phyloP scores from a whole-genome alignment of 2,113 vertebrate genomes.

The Crocuta crocuta region DNA sequence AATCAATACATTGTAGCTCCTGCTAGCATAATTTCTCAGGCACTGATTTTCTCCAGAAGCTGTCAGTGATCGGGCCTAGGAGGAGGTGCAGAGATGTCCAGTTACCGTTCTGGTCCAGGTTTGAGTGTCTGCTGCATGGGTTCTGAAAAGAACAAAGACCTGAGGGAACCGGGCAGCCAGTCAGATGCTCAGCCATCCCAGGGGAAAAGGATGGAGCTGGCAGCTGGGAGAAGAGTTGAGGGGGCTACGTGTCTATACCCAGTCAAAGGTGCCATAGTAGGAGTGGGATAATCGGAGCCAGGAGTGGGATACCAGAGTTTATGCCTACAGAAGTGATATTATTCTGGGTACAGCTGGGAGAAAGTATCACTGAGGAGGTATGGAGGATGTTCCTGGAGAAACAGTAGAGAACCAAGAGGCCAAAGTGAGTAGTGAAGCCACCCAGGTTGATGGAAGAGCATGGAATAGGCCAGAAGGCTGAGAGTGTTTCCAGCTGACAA shows the following conservation, averaged over 20 bases:
- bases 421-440: background rate
- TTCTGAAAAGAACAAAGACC: background rate
- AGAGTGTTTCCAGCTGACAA: background rate
- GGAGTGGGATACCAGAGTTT: background rate
- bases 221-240: background rate
- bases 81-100: constrained; percentile 10
- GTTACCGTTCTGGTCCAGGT: background rate
- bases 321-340: background rate
- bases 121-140: background rate
- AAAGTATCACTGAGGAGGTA: background rate
- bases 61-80: background rate
- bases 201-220: background rate
- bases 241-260: background rate
- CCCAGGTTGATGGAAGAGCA: background rate
- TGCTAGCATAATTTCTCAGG: constrained; percentile 32
- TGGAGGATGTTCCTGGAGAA: background rate
- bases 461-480: background rate
- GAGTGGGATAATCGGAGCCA: background rate
- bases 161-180: background rate
- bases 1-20: background rate
- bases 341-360: background rate
- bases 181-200: background rate
- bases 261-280: background rate
- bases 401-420: background rate
- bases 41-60: constrained; percentile 3